Conservation (phyloP, 1,140 invertebrate genomes). For the Diplogasteroides magnus region DNA sequence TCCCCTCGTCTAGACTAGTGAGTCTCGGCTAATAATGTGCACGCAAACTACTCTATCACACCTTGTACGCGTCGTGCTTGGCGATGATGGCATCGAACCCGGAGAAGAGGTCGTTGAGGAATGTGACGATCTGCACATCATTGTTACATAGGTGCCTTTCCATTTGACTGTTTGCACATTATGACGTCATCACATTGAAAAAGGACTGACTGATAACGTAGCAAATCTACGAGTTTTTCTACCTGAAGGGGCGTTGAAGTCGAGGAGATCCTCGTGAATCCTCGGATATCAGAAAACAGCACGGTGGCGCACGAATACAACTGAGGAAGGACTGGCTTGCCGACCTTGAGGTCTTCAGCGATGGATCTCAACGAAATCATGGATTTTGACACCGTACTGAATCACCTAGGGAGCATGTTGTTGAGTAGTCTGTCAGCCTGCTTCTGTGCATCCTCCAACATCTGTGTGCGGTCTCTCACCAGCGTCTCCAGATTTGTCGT, state of each 20-base stretch:
- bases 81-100: conserved; percentile 55
- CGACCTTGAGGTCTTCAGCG: too few species aligned
- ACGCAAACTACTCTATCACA: conserved; percentile 10
- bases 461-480: conserved; percentile 47
- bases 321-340: too few species aligned
- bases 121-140: conserved; percentile 47
- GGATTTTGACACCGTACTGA: conserved; percentile 2
- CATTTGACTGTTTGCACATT: too few species aligned
- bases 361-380: conserved; percentile 56
- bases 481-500: too few species aligned
- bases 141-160: neutral
- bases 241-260: conserved; percentile 53
- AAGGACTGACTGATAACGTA: too few species aligned
- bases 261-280: conserved; percentile 51
- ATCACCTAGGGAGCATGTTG: conserved; percentile 51
- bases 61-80: conserved; percentile 55
- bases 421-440: conserved; percentile 52
- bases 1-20: too few species aligned
- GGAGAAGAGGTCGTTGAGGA: conserved; percentile 55
- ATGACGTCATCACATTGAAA: too few species aligned
- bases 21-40: too few species aligned
- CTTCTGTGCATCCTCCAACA: conserved; percentile 54
- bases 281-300: conserved; percentile 55
- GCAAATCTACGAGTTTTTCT: too few species aligned
- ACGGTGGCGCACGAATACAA: conserved; percentile 56